These are phyloP conservation scores for Melanophora roralis DNA, from an alignment of 2,888 invertebrate species.

Conservation along the genomic window DNA sequence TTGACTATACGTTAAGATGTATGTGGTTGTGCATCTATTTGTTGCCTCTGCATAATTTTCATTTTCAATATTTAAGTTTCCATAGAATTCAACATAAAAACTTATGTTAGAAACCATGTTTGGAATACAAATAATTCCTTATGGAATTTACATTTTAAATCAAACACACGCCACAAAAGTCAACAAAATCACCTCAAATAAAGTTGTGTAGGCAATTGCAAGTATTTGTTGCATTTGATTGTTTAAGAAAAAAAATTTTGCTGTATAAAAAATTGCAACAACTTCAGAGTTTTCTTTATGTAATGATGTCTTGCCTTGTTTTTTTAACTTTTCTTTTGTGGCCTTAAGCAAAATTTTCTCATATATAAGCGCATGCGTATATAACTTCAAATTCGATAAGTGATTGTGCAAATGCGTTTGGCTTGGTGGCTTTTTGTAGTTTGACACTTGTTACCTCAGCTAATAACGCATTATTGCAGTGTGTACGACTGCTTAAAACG, in stretches of 20 bases:
- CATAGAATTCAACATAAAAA: slow-evolving; percentile 28
- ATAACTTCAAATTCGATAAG: background rate
- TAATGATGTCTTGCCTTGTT: slow-evolving; percentile 12
- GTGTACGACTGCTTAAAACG: slow-evolving; percentile 33
- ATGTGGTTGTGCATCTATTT: slow-evolving; percentile 5
- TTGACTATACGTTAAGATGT: too few species aligned
- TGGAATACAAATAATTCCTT: slow-evolving; percentile 33
- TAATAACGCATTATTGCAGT: slow-evolving; percentile 29
- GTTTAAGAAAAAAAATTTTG: slow-evolving; percentile 9
- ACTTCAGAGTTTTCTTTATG: slow-evolving; percentile 41
- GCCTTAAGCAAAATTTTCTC: slow-evolving; percentile 32
- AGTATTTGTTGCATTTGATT: slow-evolving; percentile 20
- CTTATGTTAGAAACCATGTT: slow-evolving; percentile 47
- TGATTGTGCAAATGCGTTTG: slow-evolving; percentile 13
- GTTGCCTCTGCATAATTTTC: slow-evolving; percentile 56
- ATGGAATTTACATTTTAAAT: slow-evolving; percentile 45
- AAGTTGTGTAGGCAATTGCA: slow-evolving; percentile 33
- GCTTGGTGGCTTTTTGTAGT: background rate
- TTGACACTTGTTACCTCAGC: slow-evolving; percentile 58
- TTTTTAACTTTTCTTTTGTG: too few species aligned
- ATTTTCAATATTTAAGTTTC: slow-evolving; percentile 45
- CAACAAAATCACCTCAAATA: background rate
- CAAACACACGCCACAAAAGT: background rate
- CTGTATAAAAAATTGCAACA: background rate
- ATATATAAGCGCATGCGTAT: background rate